Base-by-base conservation (phyloP, 2,797 vertebrate genomes). In the Zenarchopterus dispar region DNA sequence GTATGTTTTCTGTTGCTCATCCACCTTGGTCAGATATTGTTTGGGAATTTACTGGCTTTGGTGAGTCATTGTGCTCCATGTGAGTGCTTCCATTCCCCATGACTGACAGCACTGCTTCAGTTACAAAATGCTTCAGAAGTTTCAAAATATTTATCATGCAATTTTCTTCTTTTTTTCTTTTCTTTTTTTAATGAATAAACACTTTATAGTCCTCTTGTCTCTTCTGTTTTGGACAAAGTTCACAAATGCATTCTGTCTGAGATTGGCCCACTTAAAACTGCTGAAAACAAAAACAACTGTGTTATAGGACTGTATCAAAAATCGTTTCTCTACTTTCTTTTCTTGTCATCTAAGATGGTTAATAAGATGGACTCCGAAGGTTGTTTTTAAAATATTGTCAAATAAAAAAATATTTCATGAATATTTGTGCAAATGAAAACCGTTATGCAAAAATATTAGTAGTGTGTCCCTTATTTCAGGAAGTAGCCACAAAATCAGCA, bases 131-230 rank as follows among this genome's bases (percentile, higher is more conserved):
- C 73, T 83, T 79, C 66, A 57, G 73, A 83, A 71, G 80, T 84
- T 87, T 83, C 75, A 62, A 77, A 84, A 67, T 84, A 87, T 85
- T 72, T 76, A 64, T 67, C 81, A 77, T 81, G 80, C 84, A 79
- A 82, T 86, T 91, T 86, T 87, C 64, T 80, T 47, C 80, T 76
- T 54, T 54, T 71, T 78, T 13, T 69, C 28, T 19, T 58, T 60
- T 74, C 51, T 82, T 81, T 86, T 84, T 85, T 86, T 67, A 82
- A 84, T 67, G 72, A 87, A 86, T 88, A 87, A 87, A 88, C 67
- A 64, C 77, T 88, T 86, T 79, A 67, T 65, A 80, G 80, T 62
- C 56, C 48, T 28, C 21, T 26, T 0, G 67, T 75, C 45, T 85
- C 59, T 13, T 0, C 6, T 73, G 54, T 11, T 10, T 74, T 22